Evolutionary conservation across 1,140 invertebrate genomes (phyloP), one percentile per base, ranked within the genome.

Genomic region (Brachionus plicatilis): DNA sequence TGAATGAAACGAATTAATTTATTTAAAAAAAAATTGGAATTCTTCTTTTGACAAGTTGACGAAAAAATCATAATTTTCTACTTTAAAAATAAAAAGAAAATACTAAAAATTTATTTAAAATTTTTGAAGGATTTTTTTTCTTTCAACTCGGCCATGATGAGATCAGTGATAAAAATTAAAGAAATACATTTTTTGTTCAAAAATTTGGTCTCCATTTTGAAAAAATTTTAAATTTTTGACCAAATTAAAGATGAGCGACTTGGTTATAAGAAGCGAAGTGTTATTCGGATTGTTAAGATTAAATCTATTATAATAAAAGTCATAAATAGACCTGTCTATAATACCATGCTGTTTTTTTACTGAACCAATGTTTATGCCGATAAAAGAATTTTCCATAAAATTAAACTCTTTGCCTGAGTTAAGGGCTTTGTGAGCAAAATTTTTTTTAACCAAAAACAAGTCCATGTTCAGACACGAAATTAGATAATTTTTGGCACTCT

Each of bases 201-300:
- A 45, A 41, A 20, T 17, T 41, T 72, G 68, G n/a, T 72, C 41
- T 5, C 24, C 68, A 24, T 72, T 37, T 20, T 45, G 33, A 20
- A 76, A 76, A 76, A 76, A 76, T 50, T 76, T 76, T 0, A 76
- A 76, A 76, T 76, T 76, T 76, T 76, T 76, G 3, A 50, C 45
- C 20, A 76, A 76, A 76, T 76, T 76, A 29, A 50, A 76, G 3
- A 76, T 27, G 14, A 76, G 9, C 14, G 72, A 50, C n/a, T 76
- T 47, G n/a, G 43, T 47, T 24, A 76, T 12, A 9, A 76, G 27
- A 20, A 76, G 12, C 12, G 41, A 50, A 14, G 33, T 20, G 29
- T 76, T 76, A 50, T 76, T 50, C 11, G 72, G 43, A 50, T 76
- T 76, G 14, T 76, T 45, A 2, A 76, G 20, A 27, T 50, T 33